Percentiles rank a stretch among this genome's conserved stretches.
Conservation (phyloP, 2,797 vertebrate species). For the Threskiornis aethiopicus region DNA sequence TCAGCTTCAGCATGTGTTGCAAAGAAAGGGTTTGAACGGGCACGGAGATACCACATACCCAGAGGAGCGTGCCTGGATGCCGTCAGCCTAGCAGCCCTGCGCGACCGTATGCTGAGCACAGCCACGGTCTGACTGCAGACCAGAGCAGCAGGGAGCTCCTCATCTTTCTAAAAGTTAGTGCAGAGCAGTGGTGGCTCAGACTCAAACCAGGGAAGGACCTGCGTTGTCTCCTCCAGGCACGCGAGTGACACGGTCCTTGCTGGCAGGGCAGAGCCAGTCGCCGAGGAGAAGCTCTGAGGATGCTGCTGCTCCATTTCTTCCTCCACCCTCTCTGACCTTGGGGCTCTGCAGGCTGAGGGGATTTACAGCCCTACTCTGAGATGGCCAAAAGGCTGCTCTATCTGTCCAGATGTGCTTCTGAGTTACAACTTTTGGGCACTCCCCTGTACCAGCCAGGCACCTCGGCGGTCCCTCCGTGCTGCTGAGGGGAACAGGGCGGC, state of each 20-base stretch:
- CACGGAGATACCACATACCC: neutral
- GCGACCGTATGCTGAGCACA: fast-evolving
- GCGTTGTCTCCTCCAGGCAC: fast-evolving
- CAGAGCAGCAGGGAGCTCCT: neutral
- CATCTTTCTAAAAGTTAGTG: neutral
- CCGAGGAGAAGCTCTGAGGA: neutral
- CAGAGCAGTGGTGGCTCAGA: neutral
- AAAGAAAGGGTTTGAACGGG: neutral
- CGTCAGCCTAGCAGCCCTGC: neutral
- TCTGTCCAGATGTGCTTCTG: neutral
- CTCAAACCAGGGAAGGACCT: neutral
- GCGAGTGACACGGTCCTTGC: fast-evolving
- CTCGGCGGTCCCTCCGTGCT: fast-evolving
- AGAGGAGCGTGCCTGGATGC: neutral
- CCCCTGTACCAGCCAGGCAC: neutral
- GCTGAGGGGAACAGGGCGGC: neutral
- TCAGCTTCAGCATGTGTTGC: neutral
- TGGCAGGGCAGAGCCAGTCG: neutral
- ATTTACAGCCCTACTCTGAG: neutral
- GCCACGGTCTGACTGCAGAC: neutral
- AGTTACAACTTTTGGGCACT: neutral
- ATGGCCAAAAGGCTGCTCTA: neutral
- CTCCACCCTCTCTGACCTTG: neutral
- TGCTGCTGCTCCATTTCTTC: neutral
- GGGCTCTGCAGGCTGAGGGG: neutral